Percentiles rank a stretch among this genome's conserved stretches.
These are phyloP conservation scores for Cynopterus sphinx DNA, from an alignment of 2,797 vertebrate genomes.

Conservation along the genomic window DNA sequence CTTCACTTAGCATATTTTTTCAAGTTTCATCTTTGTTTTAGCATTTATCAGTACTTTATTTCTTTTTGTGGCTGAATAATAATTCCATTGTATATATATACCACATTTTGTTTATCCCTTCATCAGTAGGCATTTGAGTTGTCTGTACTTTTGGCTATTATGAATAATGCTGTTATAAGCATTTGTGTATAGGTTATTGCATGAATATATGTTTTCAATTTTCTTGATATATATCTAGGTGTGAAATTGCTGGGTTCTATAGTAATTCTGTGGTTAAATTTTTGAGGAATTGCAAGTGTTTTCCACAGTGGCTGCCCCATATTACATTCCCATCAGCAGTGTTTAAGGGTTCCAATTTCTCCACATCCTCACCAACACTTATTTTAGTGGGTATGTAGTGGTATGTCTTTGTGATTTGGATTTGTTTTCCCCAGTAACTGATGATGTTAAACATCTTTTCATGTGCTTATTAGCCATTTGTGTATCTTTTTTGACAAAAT, in stretches of 20 bases:
- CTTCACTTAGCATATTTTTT: background rate
- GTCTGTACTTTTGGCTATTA: background rate
- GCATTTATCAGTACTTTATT: background rate
- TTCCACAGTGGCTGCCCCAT: background rate
- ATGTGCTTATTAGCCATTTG: background rate
- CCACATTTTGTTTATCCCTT: background rate
- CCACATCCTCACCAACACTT: background rate
- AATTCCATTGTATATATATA: background rate
- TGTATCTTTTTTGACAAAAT: background rate
- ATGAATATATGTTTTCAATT: background rate
- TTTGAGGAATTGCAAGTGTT: conserved; percentile 35
- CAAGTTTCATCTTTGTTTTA: background rate
- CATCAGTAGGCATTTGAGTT: background rate
- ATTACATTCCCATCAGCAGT: background rate
- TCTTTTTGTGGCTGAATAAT: conserved; percentile 29
- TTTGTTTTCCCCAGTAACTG: background rate
- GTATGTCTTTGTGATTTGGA: conserved; percentile 8
- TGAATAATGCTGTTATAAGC: background rate
- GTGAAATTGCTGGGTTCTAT: background rate
- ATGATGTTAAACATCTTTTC: background rate
- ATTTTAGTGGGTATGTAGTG: conserved; percentile 1
- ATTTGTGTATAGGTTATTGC: background rate
- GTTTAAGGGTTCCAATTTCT: background rate
- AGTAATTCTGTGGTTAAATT: conserved; percentile 14
- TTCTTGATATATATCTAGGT: background rate